Evolutionary conservation across 2,797 vertebrate species (phyloP).

Genomic region (Trichosurus vulpecula): DNA sequence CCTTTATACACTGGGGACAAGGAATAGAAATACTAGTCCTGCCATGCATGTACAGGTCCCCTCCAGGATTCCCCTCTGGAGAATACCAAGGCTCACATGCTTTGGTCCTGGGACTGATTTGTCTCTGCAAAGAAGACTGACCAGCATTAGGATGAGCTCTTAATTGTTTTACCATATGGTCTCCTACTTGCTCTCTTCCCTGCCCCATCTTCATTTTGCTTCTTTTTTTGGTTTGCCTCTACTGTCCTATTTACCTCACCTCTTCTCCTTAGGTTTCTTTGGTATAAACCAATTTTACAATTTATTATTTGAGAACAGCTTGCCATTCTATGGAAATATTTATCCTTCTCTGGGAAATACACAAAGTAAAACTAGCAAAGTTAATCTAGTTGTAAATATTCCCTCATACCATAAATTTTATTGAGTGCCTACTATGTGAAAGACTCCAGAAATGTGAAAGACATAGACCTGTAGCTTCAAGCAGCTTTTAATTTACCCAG

Average conservation of each 20-base stretch:
- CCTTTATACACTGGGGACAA: too few relatives aligned
- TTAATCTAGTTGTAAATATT: not conserved
- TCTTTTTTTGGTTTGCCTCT: not conserved
- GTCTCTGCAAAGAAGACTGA: not conserved
- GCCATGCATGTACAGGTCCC: not conserved
- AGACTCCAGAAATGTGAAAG: not conserved
- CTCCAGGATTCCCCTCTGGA: not conserved
- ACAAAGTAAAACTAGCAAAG: not conserved
- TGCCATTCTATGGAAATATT: not conserved
- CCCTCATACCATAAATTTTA: not conserved
- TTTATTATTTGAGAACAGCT: not conserved
- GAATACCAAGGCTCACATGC: not conserved
- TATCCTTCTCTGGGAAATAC: not conserved
- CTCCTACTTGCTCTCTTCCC: not conserved
- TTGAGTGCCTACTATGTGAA: not conserved
- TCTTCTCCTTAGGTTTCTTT: not conserved
- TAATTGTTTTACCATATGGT: not conserved
- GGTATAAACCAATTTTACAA: not conserved
- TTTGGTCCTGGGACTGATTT: not conserved
- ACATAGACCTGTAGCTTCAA: not conserved
- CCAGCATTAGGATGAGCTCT: not conserved
- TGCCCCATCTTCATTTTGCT: not conserved
- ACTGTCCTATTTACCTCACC: not conserved
- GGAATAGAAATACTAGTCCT: not conserved
- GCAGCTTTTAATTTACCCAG: not conserved